Evolutionary conservation across 2,113 vertebrate genomes (phyloP).

Genomic region (Alouatta palliata): DNA sequence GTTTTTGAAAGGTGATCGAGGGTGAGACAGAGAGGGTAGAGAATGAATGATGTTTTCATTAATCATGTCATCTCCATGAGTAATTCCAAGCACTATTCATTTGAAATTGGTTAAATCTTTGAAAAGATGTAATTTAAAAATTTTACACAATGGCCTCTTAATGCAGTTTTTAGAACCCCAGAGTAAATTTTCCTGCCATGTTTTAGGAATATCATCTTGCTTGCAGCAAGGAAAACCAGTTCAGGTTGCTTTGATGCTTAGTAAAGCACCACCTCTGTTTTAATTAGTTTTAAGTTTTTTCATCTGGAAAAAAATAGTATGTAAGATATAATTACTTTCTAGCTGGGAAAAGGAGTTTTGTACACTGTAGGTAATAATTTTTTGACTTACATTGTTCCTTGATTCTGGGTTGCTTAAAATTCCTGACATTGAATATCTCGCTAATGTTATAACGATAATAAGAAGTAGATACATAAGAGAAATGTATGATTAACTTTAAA

Average conservation of each 20-base stretch:
- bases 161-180: conserved; percentile 35
- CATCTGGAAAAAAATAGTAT: conserved; percentile 32
- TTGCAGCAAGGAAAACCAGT: not conserved
- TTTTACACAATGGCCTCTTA: not conserved
- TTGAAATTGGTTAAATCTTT: conserved; percentile 47
- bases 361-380: not conserved
- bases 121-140: conserved; percentile 42
- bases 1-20: not conserved
- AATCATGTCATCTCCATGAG: not conserved
- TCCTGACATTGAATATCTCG: not conserved
- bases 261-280: not conserved
- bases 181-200: not conserved
- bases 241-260: not conserved
- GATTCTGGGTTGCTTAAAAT: conserved; percentile 49
- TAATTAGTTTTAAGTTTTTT: conserved; percentile 28
- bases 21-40: not conserved
- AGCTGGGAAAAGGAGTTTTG: conserved; percentile 20
- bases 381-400: conserved; percentile 5
- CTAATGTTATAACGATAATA: not conserved
- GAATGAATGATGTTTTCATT: conserved; percentile 34
- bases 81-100: not conserved
- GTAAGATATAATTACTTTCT: conserved; percentile 48
- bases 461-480: not conserved
- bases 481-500: conserved; percentile 39
- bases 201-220: conserved; percentile 20